Conservation (phyloP, 2,888 invertebrate species). For the Stenoptilia bipunctidactyla region DNA sequence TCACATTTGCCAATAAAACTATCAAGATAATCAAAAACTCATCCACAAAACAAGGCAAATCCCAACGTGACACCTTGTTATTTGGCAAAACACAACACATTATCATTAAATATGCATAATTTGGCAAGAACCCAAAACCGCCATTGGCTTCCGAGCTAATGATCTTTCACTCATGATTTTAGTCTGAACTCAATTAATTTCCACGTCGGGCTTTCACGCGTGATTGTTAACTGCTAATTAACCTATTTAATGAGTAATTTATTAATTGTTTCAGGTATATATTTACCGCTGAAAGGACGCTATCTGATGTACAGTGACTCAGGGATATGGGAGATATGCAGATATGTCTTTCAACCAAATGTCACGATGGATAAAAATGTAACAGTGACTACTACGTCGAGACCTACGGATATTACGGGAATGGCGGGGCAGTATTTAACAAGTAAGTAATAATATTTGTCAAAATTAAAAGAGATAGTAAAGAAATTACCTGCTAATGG, state of each 20-base stretch:
- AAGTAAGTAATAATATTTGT: slow-evolving; percentile 34
- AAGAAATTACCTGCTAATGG: no score
- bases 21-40: no score
- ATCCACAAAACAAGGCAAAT: no score
- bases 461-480: no score
- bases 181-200: no score
- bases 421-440: slow-evolving; percentile 26
- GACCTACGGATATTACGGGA: slow-evolving; percentile 27
- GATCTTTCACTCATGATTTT: no score
- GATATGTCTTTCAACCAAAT: slow-evolving; percentile 47
- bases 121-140: no score
- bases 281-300: slow-evolving; percentile 61
- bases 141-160: no score
- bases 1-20: no score
- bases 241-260: slow-evolving; percentile 14
- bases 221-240: background rate
- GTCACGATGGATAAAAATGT: slow-evolving; percentile 18
- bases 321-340: slow-evolving; percentile 78
- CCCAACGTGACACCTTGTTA: no score
- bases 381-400: slow-evolving; percentile 20
- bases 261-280: slow-evolving; percentile 52
- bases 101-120: no score
- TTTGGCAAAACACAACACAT: no score
- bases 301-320: slow-evolving; percentile 77
- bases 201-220: background rate